Evolutionary conservation across 1,140 invertebrate genomes (phyloP).

Genomic region (Vanessa tameamea): DNA sequence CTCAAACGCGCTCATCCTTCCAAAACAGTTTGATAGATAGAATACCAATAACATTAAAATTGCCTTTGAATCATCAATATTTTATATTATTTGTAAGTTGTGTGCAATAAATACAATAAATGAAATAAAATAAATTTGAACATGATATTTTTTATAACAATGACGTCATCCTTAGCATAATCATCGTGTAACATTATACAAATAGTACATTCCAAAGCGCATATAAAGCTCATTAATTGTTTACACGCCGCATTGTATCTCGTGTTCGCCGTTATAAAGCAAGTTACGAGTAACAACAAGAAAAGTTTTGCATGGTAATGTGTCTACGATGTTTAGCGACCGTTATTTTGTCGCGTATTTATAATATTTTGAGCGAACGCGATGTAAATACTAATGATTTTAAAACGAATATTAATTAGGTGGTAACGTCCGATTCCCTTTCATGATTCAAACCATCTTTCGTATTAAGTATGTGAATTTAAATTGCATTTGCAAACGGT

Average conservation of each 20-base stretch:
- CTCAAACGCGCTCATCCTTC: too few species aligned
- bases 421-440: neutral
- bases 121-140: too few species aligned
- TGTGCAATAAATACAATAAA: too few species aligned
- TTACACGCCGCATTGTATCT: neutral
- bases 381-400: constrained; percentile 58
- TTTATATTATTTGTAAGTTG: too few species aligned
- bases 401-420: constrained; percentile 38
- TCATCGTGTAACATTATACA: neutral
- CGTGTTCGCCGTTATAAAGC: constrained; percentile 24
- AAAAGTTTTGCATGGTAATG: constrained; percentile 53
- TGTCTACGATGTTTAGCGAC: constrained; percentile 53
- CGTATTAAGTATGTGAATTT: neutral
- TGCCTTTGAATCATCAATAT: too few species aligned
- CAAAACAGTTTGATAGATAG: too few species aligned
- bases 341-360: constrained; percentile 64
- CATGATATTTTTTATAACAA: too few species aligned
- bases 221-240: constrained; percentile 1
- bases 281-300: constrained; percentile 17
- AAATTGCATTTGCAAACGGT: neutral
- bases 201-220: neutral
- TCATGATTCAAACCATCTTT: neutral
- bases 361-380: constrained; percentile 59
- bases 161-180: neutral
- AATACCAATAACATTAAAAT: too few species aligned